Evolutionary conservation across 2,888 invertebrate species (phyloP), one percentile per base, ranked within the genome.

Genomic region (Drosophila demipolita): DNA sequence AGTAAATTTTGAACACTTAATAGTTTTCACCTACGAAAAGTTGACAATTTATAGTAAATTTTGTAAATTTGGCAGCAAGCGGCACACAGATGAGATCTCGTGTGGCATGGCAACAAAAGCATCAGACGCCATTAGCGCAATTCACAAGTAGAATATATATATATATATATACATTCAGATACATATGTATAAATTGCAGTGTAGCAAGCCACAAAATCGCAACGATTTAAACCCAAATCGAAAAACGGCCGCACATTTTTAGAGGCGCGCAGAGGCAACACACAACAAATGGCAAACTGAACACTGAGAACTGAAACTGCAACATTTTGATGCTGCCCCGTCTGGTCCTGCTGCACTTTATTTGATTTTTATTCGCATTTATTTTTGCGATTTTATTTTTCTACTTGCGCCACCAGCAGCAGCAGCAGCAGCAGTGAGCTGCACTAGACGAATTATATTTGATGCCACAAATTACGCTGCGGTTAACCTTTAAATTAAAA

Each of bases 401-500:
- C 29, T 29, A 45, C 45, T 45, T 45, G n/a, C 50, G n/a, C 42
- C 55, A 33, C 11, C 33, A 15, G 55, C 64, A 38, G 35, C 52
- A 53, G 55, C n/a, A 45, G 11, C 45, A 26, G 53, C 53, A 45
- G 20, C 26, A 7, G 50, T 68, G 20, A 35, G 33, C 54, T 17
- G 69, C 89, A 75, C 72, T 85, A 90, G 90, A 86, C 89, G 90
- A 86, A 85, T 85, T 86, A 86, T 90, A 90, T 89, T 90, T 90
- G 77, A 88, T 89, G 90, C 87, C 87, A 86, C 90, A 90, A 91
- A 90, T 90, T 90, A 86, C 89, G 87, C 81, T 91, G 90, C 84
- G 90, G 90, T 90, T 89, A 91, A 91, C 90, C 90, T 88, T 88
- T 83, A 91, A 91, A 90, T 90, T 90, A 90, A 90, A 90, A 91